Evolutionary conservation across 2,113 vertebrate species (phyloP).

Genomic region (Neoarius graeffei): DNA sequence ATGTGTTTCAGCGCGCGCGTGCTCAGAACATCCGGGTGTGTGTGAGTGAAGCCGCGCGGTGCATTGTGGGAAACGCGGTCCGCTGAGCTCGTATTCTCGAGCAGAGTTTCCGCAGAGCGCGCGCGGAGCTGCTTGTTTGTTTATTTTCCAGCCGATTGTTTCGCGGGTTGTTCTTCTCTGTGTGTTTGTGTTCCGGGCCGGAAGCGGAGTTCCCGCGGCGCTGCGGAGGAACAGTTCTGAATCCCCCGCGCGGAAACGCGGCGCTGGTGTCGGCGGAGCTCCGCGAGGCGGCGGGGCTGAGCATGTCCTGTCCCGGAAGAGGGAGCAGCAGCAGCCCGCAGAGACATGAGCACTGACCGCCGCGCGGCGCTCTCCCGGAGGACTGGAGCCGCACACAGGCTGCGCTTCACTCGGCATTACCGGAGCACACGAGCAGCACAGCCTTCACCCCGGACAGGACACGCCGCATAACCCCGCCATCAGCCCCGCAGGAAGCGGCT

Average conservation of each 20-base stretch:
- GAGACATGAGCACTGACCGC: not conserved
- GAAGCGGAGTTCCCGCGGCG: accelerated
- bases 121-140: not conserved
- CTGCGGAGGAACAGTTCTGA: too few relatives aligned
- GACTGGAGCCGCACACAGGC: not conserved
- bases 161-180: not conserved
- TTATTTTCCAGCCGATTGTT: not conserved
- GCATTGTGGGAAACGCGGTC: not conserved
- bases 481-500: too few relatives aligned
- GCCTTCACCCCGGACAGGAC: not conserved
- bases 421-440: not conserved
- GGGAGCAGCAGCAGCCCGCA: not conserved
- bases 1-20: not conserved
- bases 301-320: not conserved
- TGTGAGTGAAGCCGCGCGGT: not conserved
- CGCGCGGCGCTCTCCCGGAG: not conserved
- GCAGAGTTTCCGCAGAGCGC: not conserved
- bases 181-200: not conserved
- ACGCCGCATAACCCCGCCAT: not conserved
- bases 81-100: not conserved
- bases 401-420: not conserved
- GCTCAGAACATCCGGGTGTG: not conserved
- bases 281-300: not conserved
- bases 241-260: too few relatives aligned
- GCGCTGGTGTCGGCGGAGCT: not conserved